phyloP scores from a whole-genome alignment of 1,140 invertebrate species.

The Adoxophyes honmai region DNA sequence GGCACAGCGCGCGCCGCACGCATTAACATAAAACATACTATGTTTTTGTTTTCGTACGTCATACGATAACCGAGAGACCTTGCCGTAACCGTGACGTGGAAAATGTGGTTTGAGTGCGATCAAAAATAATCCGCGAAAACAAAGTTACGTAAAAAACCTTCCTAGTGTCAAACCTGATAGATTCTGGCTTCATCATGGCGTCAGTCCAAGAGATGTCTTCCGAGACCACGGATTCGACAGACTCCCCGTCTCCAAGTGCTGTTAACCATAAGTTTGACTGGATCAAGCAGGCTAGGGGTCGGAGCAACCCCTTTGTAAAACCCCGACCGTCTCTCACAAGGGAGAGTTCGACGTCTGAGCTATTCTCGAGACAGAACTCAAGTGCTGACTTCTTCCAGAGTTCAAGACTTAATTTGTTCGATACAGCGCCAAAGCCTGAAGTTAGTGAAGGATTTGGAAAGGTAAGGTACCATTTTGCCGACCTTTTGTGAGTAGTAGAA shows the following conservation, averaged over 20 bases:
- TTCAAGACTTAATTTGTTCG: slow-evolving; percentile 64
- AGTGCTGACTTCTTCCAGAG: slow-evolving; percentile 66
- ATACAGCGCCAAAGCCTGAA: slow-evolving; percentile 61
- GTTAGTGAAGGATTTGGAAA: slow-evolving; percentile 78
- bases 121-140: too few species aligned
- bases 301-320: slow-evolving; percentile 59
- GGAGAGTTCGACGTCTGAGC: slow-evolving; percentile 59
- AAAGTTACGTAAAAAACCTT: too few species aligned
- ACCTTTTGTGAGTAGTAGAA: too few species aligned
- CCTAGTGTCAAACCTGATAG: too few species aligned
- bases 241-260: slow-evolving; percentile 44
- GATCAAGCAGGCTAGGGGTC: slow-evolving; percentile 51
- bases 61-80: background rate
- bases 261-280: slow-evolving; percentile 58
- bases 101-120: too few species aligned
- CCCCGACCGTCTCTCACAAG: slow-evolving; percentile 55
- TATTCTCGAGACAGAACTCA: slow-evolving; percentile 61
- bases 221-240: slow-evolving; percentile 42
- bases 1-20: background rate
- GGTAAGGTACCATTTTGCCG: slow-evolving; percentile 58
- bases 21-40: slow-evolving; percentile 7
- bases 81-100: background rate
- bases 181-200: background rate
- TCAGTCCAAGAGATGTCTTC: slow-evolving; percentile 24
- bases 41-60: slow-evolving; percentile 6